Percentiles rank a stretch among this genome's conserved stretches.
These are phyloP conservation scores for Thymelicus acteon DNA, from an alignment of 2,888 invertebrate species.

Conservation along the genomic window DNA sequence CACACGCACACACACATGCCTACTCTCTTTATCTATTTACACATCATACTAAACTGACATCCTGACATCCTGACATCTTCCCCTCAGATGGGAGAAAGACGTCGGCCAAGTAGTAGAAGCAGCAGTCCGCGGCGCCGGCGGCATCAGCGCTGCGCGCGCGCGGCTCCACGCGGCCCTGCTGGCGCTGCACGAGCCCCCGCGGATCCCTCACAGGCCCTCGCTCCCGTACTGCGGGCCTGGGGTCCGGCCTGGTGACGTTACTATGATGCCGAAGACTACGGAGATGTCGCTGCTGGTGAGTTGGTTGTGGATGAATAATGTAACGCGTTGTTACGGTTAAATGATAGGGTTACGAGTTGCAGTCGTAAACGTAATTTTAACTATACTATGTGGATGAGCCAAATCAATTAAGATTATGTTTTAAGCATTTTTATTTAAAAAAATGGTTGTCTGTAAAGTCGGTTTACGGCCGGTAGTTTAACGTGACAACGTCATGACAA, in stretches of 20 bases:
- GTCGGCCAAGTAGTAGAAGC: conserved; percentile 85
- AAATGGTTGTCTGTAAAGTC: too few relatives aligned
- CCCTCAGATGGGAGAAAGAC: conserved; percentile 76
- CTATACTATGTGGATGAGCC: too few relatives aligned
- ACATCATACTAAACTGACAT: background rate
- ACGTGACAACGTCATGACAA: too few relatives aligned
- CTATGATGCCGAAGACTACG: conserved; percentile 79
- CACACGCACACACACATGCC: too few relatives aligned
- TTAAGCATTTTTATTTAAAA: too few relatives aligned
- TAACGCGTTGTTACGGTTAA: too few relatives aligned
- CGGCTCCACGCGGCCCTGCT: conserved; percentile 74
- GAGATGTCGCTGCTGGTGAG: conserved; percentile 81
- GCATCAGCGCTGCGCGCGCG: conserved; percentile 71
- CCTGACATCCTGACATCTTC: background rate
- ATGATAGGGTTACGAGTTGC: too few relatives aligned
- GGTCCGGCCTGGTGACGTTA: conserved; percentile 78
- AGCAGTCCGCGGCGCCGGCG: conserved; percentile 79
- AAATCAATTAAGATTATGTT: too few relatives aligned
- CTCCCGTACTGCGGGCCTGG: conserved; percentile 86
- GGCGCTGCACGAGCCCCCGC: conserved; percentile 65
- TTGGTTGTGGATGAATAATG: conserved; percentile 23
- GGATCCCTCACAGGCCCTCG: conserved; percentile 79
- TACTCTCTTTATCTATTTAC: too few relatives aligned
- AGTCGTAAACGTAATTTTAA: too few relatives aligned
- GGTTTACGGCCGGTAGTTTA: too few relatives aligned